Percentiles rank a stretch among this genome's conserved stretches.
These are phyloP conservation scores for Gallinago paraguaiae DNA, from an alignment of 2,113 vertebrate genomes.

Conservation along the genomic window DNA sequence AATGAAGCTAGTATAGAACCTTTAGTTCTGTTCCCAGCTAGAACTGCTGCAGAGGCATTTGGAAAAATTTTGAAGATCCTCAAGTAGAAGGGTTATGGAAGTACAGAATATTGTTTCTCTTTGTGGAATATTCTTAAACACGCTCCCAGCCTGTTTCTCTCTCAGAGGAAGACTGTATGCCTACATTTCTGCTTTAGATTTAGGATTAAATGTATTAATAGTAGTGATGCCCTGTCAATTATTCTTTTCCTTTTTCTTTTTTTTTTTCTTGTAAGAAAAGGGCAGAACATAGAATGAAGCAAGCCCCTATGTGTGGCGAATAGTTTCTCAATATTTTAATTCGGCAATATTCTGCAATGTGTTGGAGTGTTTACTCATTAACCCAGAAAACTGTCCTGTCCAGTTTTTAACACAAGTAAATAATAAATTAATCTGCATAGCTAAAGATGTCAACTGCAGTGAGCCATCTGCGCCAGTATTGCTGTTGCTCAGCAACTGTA, in stretches of 20 bases:
- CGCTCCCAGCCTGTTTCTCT: background rate
- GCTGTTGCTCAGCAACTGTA: constrained; percentile 74
- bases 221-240: background rate
- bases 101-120: background rate
- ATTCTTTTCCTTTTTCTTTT: background rate
- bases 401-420: constrained; percentile 63
- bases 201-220: background rate
- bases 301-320: background rate
- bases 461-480: constrained; percentile 58
- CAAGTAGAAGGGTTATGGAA: background rate
- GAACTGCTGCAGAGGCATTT: background rate
- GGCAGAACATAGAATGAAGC: background rate
- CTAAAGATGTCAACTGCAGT: constrained; percentile 70
- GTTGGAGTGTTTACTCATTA: background rate
- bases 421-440: constrained; percentile 74
- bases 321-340: background rate
- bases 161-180: background rate
- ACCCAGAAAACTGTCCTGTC: background rate
- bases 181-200: background rate
- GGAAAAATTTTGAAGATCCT: background rate
- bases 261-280: background rate
- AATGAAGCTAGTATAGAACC: background rate
- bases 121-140: background rate
- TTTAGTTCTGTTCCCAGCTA: background rate
- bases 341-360: background rate